Evolutionary conservation across 2,888 invertebrate genomes (phyloP), one percentile per base, ranked within the genome.

Genomic region (Polyommatus iphigenia): DNA sequence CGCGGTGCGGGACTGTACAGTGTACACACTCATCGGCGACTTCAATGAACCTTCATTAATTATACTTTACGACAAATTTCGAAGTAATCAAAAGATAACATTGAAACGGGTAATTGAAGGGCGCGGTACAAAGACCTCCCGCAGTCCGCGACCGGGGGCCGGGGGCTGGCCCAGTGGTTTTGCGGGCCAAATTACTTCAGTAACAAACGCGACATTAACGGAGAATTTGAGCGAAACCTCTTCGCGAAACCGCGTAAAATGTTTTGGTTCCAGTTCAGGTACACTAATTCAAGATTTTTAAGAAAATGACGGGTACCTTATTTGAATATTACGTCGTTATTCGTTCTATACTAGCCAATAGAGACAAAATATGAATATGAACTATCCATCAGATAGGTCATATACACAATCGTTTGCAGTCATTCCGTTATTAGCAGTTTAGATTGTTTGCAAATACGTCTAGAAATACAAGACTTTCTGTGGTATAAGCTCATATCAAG

Each of bases 101-200:
- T 67, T 67, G 67, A 67, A 67, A 67, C 67, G 67, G 67, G 15
- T 67, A 67, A 67, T 67, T 67, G 67, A 29, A 67, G 29, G 67
- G 29, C 29, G 67, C 29, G 18, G 18, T 32, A 67, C 67, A 67
- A 32, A 67, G 67, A 67, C 67, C 29, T 32, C 67, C 67, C 67
- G 15, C 67, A 32, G 67, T 5, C 67, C 29, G 15, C 18, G 59
- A 3, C 15, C 10, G 20, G 67, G 24, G 67, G 29, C 29, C 46
- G 10, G 46, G 46, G 46, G 46, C 46, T 13, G 46, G 62, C 2
- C 3, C 59, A 24, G 62, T 20, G 24, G 67, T 15, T 62, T 4
- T 24, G 62, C 2, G 62, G 24, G 4, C 20, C 62, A 67, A 67
- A 67, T 67, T 67, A 32, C 15, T 67, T 32, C 1, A 1, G 29